phyloP scores from a whole-genome alignment of 2,888 invertebrate species.

The Lycocerus yunnanus region DNA sequence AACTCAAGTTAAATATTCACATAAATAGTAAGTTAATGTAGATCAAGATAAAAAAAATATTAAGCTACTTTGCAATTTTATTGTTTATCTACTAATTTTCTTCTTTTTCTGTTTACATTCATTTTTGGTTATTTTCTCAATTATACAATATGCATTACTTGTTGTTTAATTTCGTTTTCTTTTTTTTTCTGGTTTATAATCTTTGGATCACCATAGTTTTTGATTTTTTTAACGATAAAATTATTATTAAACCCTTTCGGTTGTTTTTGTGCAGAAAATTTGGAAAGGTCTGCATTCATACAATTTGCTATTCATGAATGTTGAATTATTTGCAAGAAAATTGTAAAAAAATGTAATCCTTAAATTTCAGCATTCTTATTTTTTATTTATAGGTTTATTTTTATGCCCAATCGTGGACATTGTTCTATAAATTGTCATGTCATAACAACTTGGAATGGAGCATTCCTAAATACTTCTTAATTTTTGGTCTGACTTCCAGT shows the following conservation, averaged over 20 bases:
- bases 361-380: background rate
- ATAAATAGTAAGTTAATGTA: background rate
- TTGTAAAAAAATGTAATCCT: too few relatives aligned
- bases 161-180: too few relatives aligned
- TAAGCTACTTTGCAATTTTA: too few relatives aligned
- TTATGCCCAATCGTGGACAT: background rate
- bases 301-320: background rate
- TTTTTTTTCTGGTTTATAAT: too few relatives aligned
- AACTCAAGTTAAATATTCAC: background rate
- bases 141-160: too few relatives aligned
- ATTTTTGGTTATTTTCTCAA: too few relatives aligned
- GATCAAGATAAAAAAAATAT: too few relatives aligned
- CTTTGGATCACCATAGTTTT: too few relatives aligned
- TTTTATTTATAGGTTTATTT: background rate
- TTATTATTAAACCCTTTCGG: too few relatives aligned
- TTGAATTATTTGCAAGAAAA: background rate
- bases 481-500: background rate
- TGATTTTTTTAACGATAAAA: too few relatives aligned
- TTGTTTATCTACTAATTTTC: too few relatives aligned
- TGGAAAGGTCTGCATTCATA: background rate
- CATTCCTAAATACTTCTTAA: background rate
- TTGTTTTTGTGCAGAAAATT: background rate
- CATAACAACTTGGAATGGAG: background rate
- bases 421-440: background rate
- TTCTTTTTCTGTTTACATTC: too few relatives aligned